Evolutionary conservation across 1,140 invertebrate species (phyloP).

Genomic region (Lepidurus couesii): DNA sequence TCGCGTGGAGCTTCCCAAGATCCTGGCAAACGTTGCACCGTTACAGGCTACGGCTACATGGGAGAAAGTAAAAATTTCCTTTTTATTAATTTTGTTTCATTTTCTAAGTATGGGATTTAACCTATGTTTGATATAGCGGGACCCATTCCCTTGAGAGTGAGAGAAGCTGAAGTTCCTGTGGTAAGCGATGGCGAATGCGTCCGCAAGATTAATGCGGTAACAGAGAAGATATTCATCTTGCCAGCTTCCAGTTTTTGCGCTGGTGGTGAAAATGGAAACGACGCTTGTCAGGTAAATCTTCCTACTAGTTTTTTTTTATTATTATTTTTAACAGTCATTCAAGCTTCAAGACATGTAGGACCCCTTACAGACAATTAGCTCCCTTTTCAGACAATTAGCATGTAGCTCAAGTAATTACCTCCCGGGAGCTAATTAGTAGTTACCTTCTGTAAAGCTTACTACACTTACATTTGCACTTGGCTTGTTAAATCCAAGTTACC

Average conservation of each 20-base stretch:
- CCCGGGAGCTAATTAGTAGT: background rate
- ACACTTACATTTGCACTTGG: too few species aligned
- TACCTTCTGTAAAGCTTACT: too few species aligned
- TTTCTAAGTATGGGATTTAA: background rate
- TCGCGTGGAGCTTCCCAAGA: constrained; percentile 75
- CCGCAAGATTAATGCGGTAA: constrained; percentile 85
- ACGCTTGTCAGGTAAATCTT: constrained; percentile 78
- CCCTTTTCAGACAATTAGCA: background rate
- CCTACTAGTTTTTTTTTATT: background rate
- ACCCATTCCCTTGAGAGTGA: constrained; percentile 77
- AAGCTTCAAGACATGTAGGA: background rate
- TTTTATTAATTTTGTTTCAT: background rate
- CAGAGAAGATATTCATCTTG: constrained; percentile 86
- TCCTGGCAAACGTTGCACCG: constrained; percentile 80
- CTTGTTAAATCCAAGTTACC: too few species aligned
- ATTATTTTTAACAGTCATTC: background rate
- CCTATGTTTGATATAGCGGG: constrained; percentile 58
- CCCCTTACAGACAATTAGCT: background rate
- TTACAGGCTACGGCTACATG: constrained; percentile 91
- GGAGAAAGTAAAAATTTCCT: constrained; percentile 63
- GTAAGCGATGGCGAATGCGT: constrained; percentile 88
- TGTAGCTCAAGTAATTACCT: background rate
- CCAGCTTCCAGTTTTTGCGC: constrained; percentile 87
- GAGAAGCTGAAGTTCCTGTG: constrained; percentile 86
- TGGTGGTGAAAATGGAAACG: constrained; percentile 83